Conservation (phyloP, 1,140 invertebrate species). For the Daktulosphaira vitifoliae region DNA sequence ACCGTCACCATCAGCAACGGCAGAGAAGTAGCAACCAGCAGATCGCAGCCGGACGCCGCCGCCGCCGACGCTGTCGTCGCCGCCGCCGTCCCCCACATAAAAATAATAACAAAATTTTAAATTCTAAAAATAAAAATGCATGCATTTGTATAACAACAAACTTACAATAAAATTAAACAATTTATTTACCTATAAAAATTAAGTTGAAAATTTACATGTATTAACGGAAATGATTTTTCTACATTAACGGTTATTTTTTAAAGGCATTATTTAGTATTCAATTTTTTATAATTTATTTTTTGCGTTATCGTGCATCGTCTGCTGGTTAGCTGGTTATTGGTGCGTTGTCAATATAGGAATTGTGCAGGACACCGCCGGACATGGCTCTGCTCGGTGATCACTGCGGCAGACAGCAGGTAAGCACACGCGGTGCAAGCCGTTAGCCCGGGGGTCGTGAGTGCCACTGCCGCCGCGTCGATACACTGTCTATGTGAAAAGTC, state of each 20-base stretch:
- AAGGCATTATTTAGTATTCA: too few relatives aligned
- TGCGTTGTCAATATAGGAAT: neutral
- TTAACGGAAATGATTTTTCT: too few relatives aligned
- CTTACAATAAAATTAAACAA: too few relatives aligned
- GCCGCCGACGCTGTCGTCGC: conserved; percentile 30
- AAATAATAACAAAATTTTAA: too few relatives aligned
- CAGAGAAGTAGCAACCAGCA: conserved; percentile 21
- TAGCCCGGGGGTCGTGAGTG: neutral
- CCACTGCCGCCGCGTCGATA: neutral
- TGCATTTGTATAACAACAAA: too few relatives aligned
- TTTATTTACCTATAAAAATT: too few relatives aligned
- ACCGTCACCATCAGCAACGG: conserved; percentile 9
- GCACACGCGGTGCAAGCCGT: neutral
- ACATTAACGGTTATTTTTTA: too few relatives aligned
- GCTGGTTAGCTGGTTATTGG: neutral
- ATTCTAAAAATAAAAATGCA: too few relatives aligned
- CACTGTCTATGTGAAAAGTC: too few relatives aligned
- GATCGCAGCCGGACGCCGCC: conserved; percentile 30
- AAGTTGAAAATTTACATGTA: too few relatives aligned
- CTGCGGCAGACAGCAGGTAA: conserved; percentile 32
- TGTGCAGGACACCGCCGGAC: neutral
- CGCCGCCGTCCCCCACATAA: neutral
- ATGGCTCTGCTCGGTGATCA: conserved; percentile 28
- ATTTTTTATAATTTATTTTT: neutral
- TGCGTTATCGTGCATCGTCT: neutral